Evolutionary conservation across 2,888 invertebrate genomes (phyloP), one percentile per base, ranked within the genome.

Genomic region (Leptinotarsa peninsularis): DNA sequence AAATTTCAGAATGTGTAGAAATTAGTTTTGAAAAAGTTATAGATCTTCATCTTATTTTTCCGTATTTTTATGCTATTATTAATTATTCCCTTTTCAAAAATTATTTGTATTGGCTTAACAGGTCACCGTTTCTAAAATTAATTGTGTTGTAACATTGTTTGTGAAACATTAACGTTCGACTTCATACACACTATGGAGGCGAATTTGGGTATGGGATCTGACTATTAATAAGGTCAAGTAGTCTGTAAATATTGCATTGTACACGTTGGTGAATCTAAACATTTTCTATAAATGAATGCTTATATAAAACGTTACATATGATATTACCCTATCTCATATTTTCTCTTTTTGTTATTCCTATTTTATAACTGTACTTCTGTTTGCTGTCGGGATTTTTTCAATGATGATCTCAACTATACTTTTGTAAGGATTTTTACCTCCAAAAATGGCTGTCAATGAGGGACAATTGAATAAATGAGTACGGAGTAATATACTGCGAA

Each of bases 81-180:
- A 33, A 33, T 63, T 17, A 5, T 33, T 33, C 7, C 1, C 7
- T 7, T 33, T 7, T 33, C 33, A 7, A 33, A 33, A 33, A 33
- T 63, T 33, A 33, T 63, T 63, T 27, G 27, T n/a, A 63, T 4
- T 15, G 33, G 5, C 33, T 33, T 4, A 17, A 4, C 15, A 63
- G 17, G 13, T 63, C 15, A 27, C 17, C 33, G 63, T 63, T 63
- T 33, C 63, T 63, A 63, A 63, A 63, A 63, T 63, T 33, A 63
- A 63, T 63, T 4, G n/a, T 63, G 63, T 27, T 33, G 15, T 27
- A 63, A 63, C 18, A 17, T 27, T 63, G n/a, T 7, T 63, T 27
- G 4, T 33, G n/a, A 13, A 63, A 15, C 2, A 15, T n/a, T 15
- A 63, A 17, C n/a, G 27, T 33, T 27, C 63, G 63, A 15, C 33